Evolutionary conservation across 2,797 vertebrate species (phyloP), one percentile per base, ranked within the genome.

Genomic region (Pangasius krempfi): DNA sequence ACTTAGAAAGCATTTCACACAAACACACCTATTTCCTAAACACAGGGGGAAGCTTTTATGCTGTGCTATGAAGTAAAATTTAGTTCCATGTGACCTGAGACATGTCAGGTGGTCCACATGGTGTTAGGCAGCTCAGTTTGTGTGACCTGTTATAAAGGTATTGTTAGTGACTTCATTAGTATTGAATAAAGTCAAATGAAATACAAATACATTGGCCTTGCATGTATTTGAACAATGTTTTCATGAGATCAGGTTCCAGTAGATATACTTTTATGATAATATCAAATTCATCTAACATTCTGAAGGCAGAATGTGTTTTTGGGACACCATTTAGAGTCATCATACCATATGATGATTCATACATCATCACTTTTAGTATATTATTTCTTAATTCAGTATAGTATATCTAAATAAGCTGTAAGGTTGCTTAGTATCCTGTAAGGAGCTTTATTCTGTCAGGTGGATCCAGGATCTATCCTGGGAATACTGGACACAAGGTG

Each of bases 11-110:
- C 62, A 30, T 50, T 84, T 52, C 27, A 68, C 40, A 68, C 10
- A 72, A 80, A 58, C 72, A 73, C 64, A 86, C 84, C 37, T 70
- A 37, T 76, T 79, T 70, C 60, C 33, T 54, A 66, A n/a, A 30
- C 70, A 62, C 20, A 44, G 80, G 5, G 18, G 60, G 50, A 58
- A n/a, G 37, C 58, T 58, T 37, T 80, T 52, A 16, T 47, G 20
- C 33, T 60, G 79, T 37, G 52, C 52, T 30, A 30, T 30, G 47
- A 78, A 78, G 47, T 13, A 60, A 81, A 81, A 37, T 4, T 20
- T 50, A 52, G 22, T 27, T 83, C 80, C n/a, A 18, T 62, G 37
- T 40, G 56, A 60, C 2, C 22, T 40, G 12, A 62, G 33, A n/a
- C 25, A 44, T 14, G 33, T 58, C 54, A 58, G 54, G 30, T 40